Conservation (phyloP, 2,888 invertebrate species). For the Meandrusa payeni region DNA sequence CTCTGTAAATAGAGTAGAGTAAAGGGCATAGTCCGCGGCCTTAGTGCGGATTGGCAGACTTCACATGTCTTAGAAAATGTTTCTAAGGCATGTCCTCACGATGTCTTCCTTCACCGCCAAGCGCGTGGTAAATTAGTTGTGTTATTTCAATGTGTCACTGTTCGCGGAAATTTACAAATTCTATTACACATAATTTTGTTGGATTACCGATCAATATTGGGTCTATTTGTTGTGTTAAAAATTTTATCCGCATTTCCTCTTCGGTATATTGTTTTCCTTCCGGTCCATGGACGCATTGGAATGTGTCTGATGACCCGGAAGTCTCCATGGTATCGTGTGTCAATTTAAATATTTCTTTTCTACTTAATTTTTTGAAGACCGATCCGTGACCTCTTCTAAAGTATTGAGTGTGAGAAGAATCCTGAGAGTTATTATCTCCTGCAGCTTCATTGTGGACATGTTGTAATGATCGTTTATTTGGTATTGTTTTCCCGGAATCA, state of each 20-base stretch:
- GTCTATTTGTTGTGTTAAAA: constrained; percentile 52
- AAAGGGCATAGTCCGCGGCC: too few species aligned
- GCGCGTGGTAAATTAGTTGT: too few species aligned
- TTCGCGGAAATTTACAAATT: too few species aligned
- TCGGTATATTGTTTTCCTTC: constrained; percentile 48
- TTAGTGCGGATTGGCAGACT: too few species aligned
- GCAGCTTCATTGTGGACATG: constrained; percentile 21
- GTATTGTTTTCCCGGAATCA: background rate
- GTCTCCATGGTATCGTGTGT: constrained; percentile 18
- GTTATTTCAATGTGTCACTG: too few species aligned
- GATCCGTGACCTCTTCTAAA: constrained; percentile 36
- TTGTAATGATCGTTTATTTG: background rate
- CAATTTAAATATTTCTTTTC: constrained; percentile 1
- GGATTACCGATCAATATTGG: constrained; percentile 40
- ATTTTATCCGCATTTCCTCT: constrained; percentile 48
- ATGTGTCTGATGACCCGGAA: constrained; percentile 51
- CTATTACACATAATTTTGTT: too few species aligned
- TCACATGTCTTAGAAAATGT: too few species aligned
- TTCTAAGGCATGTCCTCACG: too few species aligned
- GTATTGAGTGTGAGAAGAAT: constrained; percentile 54
- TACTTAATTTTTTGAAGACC: constrained; percentile 29
- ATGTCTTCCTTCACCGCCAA: too few species aligned
- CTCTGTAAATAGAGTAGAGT: too few species aligned
- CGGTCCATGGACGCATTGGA: constrained; percentile 48
- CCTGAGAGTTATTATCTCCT: constrained; percentile 36